These are phyloP conservation scores for Kuschelorhynchus macadamiae DNA, from an alignment of 2,888 invertebrate genomes.

Conservation along the genomic window DNA sequence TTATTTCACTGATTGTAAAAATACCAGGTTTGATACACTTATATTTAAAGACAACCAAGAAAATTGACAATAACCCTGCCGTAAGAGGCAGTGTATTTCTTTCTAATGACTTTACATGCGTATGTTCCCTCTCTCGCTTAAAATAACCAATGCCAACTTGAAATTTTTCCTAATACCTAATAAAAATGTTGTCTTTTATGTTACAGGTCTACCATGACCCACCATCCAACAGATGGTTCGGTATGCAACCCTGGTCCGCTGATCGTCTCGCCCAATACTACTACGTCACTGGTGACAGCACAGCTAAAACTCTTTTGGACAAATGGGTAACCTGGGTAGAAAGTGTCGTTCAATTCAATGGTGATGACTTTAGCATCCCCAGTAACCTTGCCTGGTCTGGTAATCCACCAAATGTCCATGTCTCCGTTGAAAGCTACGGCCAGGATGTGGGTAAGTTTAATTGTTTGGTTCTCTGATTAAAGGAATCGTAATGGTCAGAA, in stretches of 20 bases:
- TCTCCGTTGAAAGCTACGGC: constrained; percentile 43
- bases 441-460: constrained; percentile 51
- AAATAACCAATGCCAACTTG: no score
- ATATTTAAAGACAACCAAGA: no score
- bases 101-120: no score
- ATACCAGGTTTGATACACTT: no score
- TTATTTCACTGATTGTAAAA: no score
- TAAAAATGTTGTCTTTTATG: no score
- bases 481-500: no score
- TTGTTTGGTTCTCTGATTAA: no score
- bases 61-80: no score
- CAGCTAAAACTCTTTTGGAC: constrained; percentile 49
- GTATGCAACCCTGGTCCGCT: constrained; percentile 57
- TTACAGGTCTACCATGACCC: constrained; percentile 55
- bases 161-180: no score
- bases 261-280: constrained; percentile 56
- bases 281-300: constrained; percentile 53
- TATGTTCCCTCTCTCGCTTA: no score
- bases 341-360: constrained; percentile 45
- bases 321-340: constrained; percentile 55
- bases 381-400: constrained; percentile 52
- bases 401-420: constrained; percentile 53
- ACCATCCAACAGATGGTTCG: constrained; percentile 57
- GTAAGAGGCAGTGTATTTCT: no score
- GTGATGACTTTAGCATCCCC: constrained; percentile 50